phyloP scores from a whole-genome alignment of 2,113 vertebrate genomes.

The Brachyistius frenatus region DNA sequence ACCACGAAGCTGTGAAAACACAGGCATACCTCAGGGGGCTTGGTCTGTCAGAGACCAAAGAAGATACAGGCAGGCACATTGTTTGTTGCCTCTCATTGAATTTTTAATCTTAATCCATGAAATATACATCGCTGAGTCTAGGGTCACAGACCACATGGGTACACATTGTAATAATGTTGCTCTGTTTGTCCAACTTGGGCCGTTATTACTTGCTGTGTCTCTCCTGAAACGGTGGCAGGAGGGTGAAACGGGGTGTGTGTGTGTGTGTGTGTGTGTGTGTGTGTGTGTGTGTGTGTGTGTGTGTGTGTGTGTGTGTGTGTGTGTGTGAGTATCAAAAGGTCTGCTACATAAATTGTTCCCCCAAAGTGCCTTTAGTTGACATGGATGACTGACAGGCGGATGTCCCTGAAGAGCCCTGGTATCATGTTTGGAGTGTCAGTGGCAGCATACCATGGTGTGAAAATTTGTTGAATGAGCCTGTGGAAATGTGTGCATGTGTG shows the following conservation, averaged over 20 bases:
- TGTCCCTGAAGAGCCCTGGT: conserved; percentile 65
- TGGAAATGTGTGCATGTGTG: conserved; percentile 18
- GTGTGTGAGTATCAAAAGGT: conserved; percentile 27
- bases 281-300: too few species aligned
- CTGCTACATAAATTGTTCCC: conserved; percentile 34
- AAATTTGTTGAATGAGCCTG: conserved; percentile 55
- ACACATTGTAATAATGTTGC: conserved; percentile 64
- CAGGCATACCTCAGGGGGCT: conserved; percentile 50
- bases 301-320: too few species aligned
- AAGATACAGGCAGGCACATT: conserved; percentile 29
- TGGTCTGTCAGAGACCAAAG: conserved; percentile 68
- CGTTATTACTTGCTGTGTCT: conserved; percentile 56
- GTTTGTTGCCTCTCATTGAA: conserved; percentile 76
- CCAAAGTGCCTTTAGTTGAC: conserved; percentile 43
- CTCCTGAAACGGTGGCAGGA: background rate
- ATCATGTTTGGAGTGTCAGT: conserved; percentile 72
- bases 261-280: too few species aligned
- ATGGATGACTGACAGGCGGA: conserved; percentile 71
- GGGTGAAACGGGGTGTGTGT: background rate
- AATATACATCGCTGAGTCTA: conserved; percentile 70
- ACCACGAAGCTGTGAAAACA: conserved; percentile 68
- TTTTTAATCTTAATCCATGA: conserved; percentile 78
- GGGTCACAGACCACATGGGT: conserved; percentile 46
- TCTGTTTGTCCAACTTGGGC: conserved; percentile 67
- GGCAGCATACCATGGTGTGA: conserved; percentile 45